Conservation (phyloP, 2,797 vertebrate genomes). For the Tachyglossus aculeatus region DNA sequence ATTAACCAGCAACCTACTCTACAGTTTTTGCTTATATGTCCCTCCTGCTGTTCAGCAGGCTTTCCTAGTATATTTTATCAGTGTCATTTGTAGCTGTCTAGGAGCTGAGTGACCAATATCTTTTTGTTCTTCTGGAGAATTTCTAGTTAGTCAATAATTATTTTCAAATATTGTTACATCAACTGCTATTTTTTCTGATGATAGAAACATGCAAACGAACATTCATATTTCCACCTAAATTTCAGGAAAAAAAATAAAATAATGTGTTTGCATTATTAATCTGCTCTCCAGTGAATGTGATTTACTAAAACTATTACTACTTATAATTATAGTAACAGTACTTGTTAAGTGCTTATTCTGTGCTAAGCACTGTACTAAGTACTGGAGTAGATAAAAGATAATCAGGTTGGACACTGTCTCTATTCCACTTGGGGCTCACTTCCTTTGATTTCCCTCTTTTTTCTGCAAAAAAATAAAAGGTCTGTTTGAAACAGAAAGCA, state of each 20-base stretch:
- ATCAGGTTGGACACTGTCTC: background rate
- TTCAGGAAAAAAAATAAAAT: background rate
- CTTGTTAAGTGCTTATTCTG: background rate
- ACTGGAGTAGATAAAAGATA: background rate
- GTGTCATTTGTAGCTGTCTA: background rate
- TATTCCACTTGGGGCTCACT: background rate
- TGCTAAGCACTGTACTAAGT: background rate
- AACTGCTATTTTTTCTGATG: background rate
- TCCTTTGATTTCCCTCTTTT: background rate
- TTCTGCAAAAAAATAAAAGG: background rate
- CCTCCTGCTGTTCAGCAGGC: no score
- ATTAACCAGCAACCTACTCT: background rate
- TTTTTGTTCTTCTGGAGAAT: background rate
- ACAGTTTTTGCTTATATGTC: no score
- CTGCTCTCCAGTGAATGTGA: background rate
- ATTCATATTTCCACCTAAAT: no score
- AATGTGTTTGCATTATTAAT: background rate
- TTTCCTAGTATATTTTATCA: no score
- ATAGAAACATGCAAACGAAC: no score
- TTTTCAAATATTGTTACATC: background rate
- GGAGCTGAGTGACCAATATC: background rate
- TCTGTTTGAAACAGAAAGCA: background rate
- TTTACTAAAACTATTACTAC: background rate
- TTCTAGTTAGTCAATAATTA: conserved; percentile 4
- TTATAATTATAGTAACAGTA: background rate